Conservation (phyloP, 2,888 invertebrate genomes). For the Tenthredo distinguenda region DNA sequence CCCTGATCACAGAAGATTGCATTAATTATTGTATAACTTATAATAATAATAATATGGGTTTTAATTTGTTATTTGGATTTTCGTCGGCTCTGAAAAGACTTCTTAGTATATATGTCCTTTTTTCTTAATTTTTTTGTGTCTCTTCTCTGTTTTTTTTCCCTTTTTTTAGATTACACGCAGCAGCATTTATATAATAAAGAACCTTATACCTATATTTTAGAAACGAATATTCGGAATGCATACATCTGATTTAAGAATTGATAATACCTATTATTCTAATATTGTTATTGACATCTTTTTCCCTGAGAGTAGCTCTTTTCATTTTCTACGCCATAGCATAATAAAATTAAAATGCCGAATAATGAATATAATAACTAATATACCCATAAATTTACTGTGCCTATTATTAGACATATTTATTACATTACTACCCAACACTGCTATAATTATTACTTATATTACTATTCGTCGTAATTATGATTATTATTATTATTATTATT, state of each 20-base stretch:
- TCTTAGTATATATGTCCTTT: neutral
- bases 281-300: neutral
- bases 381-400: constrained; percentile 74
- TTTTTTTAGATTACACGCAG: neutral
- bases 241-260: neutral
- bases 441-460: constrained; percentile 52
- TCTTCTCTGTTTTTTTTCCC: no score
- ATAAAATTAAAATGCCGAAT: constrained; percentile 63
- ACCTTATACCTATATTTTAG: neutral
- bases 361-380: constrained; percentile 61
- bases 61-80: neutral
- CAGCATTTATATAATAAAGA: neutral
- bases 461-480: constrained; percentile 54
- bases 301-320: constrained; percentile 60
- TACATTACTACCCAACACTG: constrained; percentile 58
- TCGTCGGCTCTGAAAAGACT: neutral
- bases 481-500: constrained; percentile 51
- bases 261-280: neutral
- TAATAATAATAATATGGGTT: neutral
- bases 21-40: neutral
- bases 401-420: constrained; percentile 75
- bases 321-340: constrained; percentile 64
- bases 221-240: neutral
- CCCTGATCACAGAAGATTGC: neutral
- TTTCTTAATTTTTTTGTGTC: neutral